phyloP scores from a whole-genome alignment of 1,140 invertebrate species.

The Zaprionus lachaisei region DNA sequence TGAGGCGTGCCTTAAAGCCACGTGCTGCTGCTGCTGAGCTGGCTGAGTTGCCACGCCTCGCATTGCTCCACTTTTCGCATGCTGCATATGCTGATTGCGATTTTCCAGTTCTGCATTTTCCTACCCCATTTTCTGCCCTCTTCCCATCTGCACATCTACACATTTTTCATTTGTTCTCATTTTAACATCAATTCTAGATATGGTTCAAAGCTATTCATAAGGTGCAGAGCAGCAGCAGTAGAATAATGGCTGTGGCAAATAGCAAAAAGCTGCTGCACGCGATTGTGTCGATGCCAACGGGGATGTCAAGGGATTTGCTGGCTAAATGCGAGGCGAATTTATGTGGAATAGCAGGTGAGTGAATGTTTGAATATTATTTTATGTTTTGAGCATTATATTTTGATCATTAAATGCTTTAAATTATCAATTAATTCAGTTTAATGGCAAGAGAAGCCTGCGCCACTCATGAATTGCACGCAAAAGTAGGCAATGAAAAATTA shows the following conservation, averaged over 20 bases:
- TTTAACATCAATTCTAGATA: slow-evolving; percentile 42
- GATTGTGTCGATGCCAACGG: background rate
- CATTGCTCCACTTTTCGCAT: slow-evolving; percentile 61
- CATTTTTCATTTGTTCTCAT: slow-evolving; percentile 34
- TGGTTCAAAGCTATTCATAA: slow-evolving; percentile 47
- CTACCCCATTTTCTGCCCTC: slow-evolving; percentile 5
- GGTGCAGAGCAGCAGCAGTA: slow-evolving; percentile 2
- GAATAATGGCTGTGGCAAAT: slow-evolving; percentile 31
- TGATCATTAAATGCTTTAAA: background rate
- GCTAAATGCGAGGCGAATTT: background rate
- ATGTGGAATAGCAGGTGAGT: background rate
- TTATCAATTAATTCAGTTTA: background rate
- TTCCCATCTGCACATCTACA: background rate
- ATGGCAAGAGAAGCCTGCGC: background rate
- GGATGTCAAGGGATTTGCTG: background rate
- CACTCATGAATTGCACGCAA: background rate
- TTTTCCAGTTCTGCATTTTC: slow-evolving; percentile 35
- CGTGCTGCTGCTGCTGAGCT: slow-evolving; percentile 33
- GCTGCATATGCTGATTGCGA: slow-evolving; percentile 74
- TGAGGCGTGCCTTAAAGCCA: slow-evolving; percentile 39
- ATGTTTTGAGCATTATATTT: background rate
- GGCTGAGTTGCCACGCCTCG: slow-evolving; percentile 36
- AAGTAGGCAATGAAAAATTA: background rate
- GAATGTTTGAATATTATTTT: background rate
- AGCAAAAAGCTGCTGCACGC: background rate